Percentiles rank a stretch among this genome's conserved stretches.
Conservation (phyloP, 1,140 invertebrate species). For the Dysdera silvatica region DNA sequence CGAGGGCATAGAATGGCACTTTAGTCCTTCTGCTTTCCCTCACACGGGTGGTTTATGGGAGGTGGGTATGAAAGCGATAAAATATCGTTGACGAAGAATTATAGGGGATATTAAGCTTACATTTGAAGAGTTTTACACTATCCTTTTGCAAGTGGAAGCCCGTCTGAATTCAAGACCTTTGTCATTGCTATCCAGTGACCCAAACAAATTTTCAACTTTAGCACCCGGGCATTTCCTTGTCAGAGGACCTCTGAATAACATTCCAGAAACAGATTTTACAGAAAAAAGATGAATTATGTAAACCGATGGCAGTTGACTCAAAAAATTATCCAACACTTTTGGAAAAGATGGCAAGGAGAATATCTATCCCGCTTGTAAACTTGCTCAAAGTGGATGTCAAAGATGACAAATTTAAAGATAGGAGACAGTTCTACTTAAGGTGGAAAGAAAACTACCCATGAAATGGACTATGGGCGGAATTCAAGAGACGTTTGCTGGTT, state of each 20-base stretch:
- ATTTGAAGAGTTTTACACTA: conserved; percentile 36
- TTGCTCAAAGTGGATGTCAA: conserved; percentile 6
- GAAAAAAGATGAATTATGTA: neutral
- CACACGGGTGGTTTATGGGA: conserved; percentile 38
- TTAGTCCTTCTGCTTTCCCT: conserved; percentile 42
- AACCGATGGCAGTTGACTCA: conserved; percentile 5
- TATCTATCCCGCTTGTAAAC: conserved; percentile 12
- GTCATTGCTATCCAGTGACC: conserved; percentile 33
- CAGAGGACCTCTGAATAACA: neutral
- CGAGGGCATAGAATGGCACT: conserved; percentile 37
- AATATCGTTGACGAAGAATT: conserved; percentile 29
- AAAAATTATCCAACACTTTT: conserved; percentile 10
- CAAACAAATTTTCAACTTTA: conserved; percentile 36
- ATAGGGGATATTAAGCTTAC: conserved; percentile 19
- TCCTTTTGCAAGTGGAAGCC: conserved; percentile 39
- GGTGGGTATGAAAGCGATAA: conserved; percentile 28
- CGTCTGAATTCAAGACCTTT: conserved; percentile 39
- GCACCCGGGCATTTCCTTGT: conserved; percentile 35
- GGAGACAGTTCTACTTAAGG: neutral
- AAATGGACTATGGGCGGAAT: neutral
- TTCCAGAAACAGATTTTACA: neutral
- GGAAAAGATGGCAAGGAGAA: conserved; percentile 18
- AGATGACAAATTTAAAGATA: conserved; percentile 3
- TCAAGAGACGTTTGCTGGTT: neutral
- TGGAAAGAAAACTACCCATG: neutral